Percentiles rank a stretch among this genome's conserved stretches.
phyloP scores from a whole-genome alignment of 2,888 invertebrate genomes.

The Fissipunctia ypsillon region DNA sequence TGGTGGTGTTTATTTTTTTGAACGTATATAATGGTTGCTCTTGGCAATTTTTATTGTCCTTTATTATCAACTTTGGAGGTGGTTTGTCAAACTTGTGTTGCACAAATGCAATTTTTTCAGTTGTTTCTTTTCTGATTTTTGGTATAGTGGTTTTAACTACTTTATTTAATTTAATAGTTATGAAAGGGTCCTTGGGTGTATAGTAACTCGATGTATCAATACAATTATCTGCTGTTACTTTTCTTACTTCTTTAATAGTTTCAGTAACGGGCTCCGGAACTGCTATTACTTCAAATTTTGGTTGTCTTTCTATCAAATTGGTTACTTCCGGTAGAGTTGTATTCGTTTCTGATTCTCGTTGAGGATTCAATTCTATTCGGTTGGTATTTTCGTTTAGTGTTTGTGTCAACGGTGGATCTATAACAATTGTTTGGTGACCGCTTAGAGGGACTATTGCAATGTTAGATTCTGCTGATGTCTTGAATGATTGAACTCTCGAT shows the following conservation, averaged over 20 bases:
- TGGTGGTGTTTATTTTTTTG: slow-evolving; percentile 79
- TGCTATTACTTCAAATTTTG: slow-evolving; percentile 52
- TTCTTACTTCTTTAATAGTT: slow-evolving; percentile 67
- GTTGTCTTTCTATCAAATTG: slow-evolving; percentile 34
- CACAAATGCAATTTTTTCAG: slow-evolving; percentile 79
- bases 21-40: slow-evolving; percentile 69
- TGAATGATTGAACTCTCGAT: slow-evolving; percentile 87
- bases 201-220: slow-evolving; percentile 81
- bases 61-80: slow-evolving; percentile 85
- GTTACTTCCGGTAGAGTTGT: slow-evolving; percentile 54
- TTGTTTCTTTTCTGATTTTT: slow-evolving; percentile 82
- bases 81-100: slow-evolving; percentile 84
- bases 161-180: slow-evolving; percentile 87
- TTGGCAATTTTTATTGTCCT: slow-evolving; percentile 77
- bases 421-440: slow-evolving; percentile 89
- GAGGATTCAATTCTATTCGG: slow-evolving; percentile 39
- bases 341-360: slow-evolving; percentile 57
- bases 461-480: slow-evolving; percentile 87
- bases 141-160: slow-evolving; percentile 86
- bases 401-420: slow-evolving; percentile 85
- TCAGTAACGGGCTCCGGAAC: slow-evolving; percentile 61
- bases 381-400: slow-evolving; percentile 66
- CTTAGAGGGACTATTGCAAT: slow-evolving; percentile 87
- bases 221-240: slow-evolving; percentile 65
- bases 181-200: slow-evolving; percentile 85